Evolutionary conservation across 1,140 invertebrate genomes (phyloP).

Genomic region (Centruroides sculpturatus): DNA sequence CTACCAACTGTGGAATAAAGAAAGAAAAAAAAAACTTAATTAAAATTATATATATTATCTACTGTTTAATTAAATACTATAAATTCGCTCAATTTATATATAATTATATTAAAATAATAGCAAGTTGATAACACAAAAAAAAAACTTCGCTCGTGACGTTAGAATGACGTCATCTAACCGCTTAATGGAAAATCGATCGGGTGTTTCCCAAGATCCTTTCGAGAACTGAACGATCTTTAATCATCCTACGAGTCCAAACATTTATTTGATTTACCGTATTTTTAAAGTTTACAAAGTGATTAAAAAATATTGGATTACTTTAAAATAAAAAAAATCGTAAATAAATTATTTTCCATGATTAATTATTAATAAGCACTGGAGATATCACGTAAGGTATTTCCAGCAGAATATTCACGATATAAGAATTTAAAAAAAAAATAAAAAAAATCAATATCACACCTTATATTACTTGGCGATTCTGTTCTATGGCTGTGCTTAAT

Average conservation of each 20-base stretch:
- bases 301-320: too few species aligned
- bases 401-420: background rate
- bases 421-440: too few species aligned
- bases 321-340: too few species aligned
- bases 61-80: background rate
- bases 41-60: background rate
- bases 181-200: background rate
- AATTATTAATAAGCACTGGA: too few species aligned
- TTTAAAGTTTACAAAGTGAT: background rate
- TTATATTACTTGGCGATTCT: slow-evolving; percentile 16
- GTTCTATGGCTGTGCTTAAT: slow-evolving; percentile 16
- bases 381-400: too few species aligned
- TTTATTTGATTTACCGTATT: background rate
- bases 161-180: background rate
- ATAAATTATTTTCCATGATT: too few species aligned
- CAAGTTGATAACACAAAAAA: background rate
- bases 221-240: background rate
- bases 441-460: slow-evolving; percentile 4
- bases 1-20: background rate
- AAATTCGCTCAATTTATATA: background rate
- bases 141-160: background rate
- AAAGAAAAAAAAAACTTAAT: background rate
- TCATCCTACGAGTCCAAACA: background rate
- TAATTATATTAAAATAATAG: background rate
- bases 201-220: background rate